phyloP scores from a whole-genome alignment of 2,113 vertebrate species.

The Ovis canadensis region DNA sequence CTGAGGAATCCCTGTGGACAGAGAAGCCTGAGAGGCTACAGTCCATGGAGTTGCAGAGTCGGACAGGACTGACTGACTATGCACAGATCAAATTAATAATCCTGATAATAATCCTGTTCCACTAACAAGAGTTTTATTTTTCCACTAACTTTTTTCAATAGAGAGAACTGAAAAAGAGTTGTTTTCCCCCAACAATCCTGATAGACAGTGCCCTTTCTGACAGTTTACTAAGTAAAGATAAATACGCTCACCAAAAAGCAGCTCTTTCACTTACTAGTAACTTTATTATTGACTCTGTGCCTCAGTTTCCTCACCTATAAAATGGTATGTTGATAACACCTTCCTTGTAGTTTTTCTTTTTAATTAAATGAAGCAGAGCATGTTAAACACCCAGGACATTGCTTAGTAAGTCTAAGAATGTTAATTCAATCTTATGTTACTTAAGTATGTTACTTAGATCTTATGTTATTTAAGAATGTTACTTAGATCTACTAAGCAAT shows the following conservation, averaged over 20 bases:
- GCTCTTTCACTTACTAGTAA: neutral
- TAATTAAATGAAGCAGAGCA: neutral
- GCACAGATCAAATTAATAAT: constrained; percentile 12
- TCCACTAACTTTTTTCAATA: neutral
- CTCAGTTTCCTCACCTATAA: neutral
- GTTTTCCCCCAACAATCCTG: neutral
- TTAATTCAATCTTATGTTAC: neutral
- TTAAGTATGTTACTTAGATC: neutral
- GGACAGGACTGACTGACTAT: neutral
- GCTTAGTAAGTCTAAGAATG: neutral
- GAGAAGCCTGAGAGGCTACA: neutral
- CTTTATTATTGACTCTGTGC: neutral
- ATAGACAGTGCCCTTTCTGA: neutral
- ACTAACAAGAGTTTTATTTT: neutral
- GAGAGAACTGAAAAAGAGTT: neutral
- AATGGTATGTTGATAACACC: neutral
- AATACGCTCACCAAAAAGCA: neutral
- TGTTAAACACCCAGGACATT: neutral
- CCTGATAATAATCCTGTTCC: neutral
- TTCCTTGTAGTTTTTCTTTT: neutral
- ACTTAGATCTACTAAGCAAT: neutral
- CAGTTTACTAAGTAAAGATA: neutral
- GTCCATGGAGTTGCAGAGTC: neutral
- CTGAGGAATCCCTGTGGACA: neutral
- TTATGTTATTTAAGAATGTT: neutral